A percentile compares a stretch with the other conserved stretches of the same genome.
Evolutionary conservation across 1,140 invertebrate species (phyloP).

Genomic region (Physella acuta): DNA sequence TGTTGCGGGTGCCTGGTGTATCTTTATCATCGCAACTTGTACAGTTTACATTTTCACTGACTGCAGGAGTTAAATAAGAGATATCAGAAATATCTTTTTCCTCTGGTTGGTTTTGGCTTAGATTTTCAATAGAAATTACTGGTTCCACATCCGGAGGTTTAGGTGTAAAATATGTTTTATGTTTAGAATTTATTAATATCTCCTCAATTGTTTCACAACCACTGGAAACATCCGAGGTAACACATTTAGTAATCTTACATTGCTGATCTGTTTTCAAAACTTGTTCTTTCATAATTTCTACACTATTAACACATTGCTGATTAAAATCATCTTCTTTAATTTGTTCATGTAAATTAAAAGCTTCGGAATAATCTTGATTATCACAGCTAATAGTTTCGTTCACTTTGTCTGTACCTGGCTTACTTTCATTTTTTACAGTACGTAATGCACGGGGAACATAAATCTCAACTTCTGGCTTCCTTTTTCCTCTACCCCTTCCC

Average conservation of each 20-base stretch:
- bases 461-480: slow-evolving; percentile 73
- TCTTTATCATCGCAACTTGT: not conserved
- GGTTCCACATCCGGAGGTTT: too few species aligned
- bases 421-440: slow-evolving; percentile 38
- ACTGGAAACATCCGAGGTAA: not conserved
- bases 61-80: not conserved
- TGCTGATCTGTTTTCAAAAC: not conserved
- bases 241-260: not conserved
- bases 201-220: not conserved
- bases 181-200: too few species aligned
- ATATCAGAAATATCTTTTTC: not conserved
- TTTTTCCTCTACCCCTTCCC: slow-evolving; percentile 31
- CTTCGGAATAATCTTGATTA: too few species aligned
- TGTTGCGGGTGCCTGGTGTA: not conserved
- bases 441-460: slow-evolving; percentile 75
- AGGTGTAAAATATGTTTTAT: too few species aligned
- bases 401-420: not conserved
- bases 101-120: not conserved
- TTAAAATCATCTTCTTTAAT: not conserved
- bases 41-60: not conserved
- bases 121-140: too few species aligned
- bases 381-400: not conserved
- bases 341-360: too few species aligned
- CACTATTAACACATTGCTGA: not conserved
- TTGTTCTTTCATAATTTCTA: not conserved